Base-by-base conservation (phyloP, 2,113 vertebrate genomes). In the Bettongia penicillata region DNA sequence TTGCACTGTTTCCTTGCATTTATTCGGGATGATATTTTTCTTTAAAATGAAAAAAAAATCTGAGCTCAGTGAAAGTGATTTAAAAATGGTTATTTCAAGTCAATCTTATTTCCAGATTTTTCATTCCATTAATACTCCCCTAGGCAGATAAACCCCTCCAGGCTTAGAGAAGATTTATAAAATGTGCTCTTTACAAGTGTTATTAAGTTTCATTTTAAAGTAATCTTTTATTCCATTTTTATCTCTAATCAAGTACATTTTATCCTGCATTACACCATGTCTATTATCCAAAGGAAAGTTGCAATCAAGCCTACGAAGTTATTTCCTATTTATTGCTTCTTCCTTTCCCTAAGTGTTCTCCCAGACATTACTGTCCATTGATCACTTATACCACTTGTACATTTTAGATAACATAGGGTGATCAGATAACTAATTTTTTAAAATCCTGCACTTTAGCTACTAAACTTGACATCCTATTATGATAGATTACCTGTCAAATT, bases 261-360 rank as follows among this genome's bases (percentile, higher is more conserved):
- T 91, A n/a, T 43, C 94, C 90, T 0, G 0, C 53, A 91, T 4
- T 0, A 49, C 2, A 95, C 3, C 3, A 37, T 37, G n/a, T 2
- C 53, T 53, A 47, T 93, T 95, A 91, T 49, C 93, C 31, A 89
- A 93, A 93, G 92, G 25, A 14, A 96, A 96, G 1, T 16, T 47
- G 68, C 25, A 43, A 49, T 0, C 0, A 94, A 95, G 0, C 51
- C 92, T 61, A 57, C 0, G 43, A 94, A 94, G 52, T 49, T 12
- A 92, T 24, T 53, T 19, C 91, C 92, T 91, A 61, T 49, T 84
- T 0, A 1, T 91, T 53, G n/a, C 95, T 96, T 53, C 53, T 0
- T 68, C 49, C 49, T 10, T 23, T 14, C 3, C 53, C 4, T 96
- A 61, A 61, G 14, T 77, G 37, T 77, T 77, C 68, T 43, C 16